A percentile compares a stretch with the other conserved stretches of the same genome.
phyloP scores from a whole-genome alignment of 2,888 invertebrate species.

The Eupithecia insigniata region DNA sequence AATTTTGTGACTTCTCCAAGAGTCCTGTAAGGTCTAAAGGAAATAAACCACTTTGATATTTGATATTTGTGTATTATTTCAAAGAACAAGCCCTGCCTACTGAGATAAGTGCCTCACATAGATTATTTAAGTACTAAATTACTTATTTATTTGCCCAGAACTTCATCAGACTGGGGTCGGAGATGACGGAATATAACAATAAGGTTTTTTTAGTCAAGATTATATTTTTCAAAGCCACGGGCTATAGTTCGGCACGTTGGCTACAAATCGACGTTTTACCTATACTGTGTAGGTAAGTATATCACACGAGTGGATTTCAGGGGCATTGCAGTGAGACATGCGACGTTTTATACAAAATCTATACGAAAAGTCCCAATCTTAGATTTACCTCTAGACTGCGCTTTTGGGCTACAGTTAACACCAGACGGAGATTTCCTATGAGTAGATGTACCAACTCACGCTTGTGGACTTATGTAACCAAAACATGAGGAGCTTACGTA shows the following conservation, averaged over 20 bases:
- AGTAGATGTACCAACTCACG: too few relatives aligned
- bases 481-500: background rate
- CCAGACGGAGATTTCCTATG: background rate
- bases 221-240: background rate
- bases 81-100: too few relatives aligned
- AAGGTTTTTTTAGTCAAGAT: background rate
- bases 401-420: background rate
- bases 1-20: too few relatives aligned
- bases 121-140: too few relatives aligned
- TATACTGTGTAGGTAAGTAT: constrained; percentile 15
- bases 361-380: background rate
- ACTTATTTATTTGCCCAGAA: background rate
- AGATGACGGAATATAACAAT: background rate
- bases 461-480: too few relatives aligned
- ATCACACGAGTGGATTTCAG: constrained; percentile 44
- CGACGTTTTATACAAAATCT: constrained; percentile 30
- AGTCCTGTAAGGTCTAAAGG: too few relatives aligned
- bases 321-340: constrained; percentile 50
- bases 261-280: constrained; percentile 24
- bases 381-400: background rate
- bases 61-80: too few relatives aligned
- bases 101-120: too few relatives aligned
- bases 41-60: too few relatives aligned
- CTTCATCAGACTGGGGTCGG: background rate
- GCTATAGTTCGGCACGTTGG: background rate